phyloP scores from a whole-genome alignment of 1,140 invertebrate species.

The Cheumatopsyche charites region DNA sequence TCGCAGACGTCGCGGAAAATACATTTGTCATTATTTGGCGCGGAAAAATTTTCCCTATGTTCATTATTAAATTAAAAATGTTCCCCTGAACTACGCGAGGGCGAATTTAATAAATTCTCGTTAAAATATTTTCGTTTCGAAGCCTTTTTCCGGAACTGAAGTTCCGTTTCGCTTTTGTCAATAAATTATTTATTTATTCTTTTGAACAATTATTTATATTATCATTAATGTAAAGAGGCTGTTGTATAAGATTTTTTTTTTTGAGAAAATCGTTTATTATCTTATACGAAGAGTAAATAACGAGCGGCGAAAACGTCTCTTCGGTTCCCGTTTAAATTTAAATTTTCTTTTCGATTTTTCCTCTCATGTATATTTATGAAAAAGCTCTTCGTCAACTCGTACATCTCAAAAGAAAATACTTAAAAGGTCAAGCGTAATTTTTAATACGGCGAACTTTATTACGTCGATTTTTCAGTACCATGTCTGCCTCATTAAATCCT shows the following conservation, averaged over 20 bases:
- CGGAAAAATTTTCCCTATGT: constrained; percentile 2
- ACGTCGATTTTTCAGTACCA: no score
- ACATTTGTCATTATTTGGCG: constrained; percentile 24
- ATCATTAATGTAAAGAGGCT: no score
- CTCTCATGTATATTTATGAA: constrained; percentile 11
- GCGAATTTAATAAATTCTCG: neutral
- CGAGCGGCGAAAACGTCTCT: neutral
- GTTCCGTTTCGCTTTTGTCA: neutral
- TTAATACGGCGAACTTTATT: neutral
- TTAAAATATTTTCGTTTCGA: neutral
- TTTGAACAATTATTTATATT: no score
- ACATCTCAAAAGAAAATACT: neutral
- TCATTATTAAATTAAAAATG: constrained; percentile 11
- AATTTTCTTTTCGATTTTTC: constrained; percentile 26
- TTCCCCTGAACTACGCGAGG: neutral
- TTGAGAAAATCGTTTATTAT: neutral
- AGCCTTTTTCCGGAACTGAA: neutral
- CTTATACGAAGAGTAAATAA: constrained; percentile 19
- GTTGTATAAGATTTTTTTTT: neutral
- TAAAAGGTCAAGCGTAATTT: neutral
- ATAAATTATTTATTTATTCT: no score
- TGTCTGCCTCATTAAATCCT: no score
- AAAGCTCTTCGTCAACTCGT: constrained; percentile 10
- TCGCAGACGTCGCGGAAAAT: neutral
- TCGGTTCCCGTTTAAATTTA: constrained; percentile 10